Evolutionary conservation across 2,797 vertebrate species (phyloP), one percentile per base, ranked within the genome.

Genomic region (Stomatorhinus walkeri): DNA sequence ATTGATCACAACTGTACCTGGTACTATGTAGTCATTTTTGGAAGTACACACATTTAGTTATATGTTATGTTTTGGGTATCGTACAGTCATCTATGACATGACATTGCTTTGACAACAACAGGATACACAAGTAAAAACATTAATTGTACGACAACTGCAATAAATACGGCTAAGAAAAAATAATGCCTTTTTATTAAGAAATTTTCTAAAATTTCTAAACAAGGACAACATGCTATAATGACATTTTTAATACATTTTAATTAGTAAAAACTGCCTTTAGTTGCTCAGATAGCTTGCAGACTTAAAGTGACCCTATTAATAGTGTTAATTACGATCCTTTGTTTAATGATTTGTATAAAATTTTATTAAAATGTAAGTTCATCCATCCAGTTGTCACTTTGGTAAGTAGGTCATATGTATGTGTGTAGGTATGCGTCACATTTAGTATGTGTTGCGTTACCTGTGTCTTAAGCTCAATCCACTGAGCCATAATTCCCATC

Each of bases 321-420:
- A 81, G 36, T 46, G 10, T 81, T 81, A 43, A 46, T 46, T 81
- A 22, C n/a, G 16, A 46, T 22, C 76, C 19, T 22, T 46, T 81
- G 76, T 81, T 46, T 81, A 81, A 81, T n/a, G 40, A 81, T n/a
- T 81, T 22, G 40, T 22, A n/a, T 81, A 81, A 81, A 81, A n/a
- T 81, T 22, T 81, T 19, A 43, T 46, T 81, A 22, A 43, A 81
- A 6, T 79, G 32, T 43, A 79, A 79, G 6, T 81, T 81, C 68
- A 76, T 76, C 12, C 76, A 81, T 22, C 6, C 32, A 46, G 40
- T 81, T 81, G 16, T 46, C 40, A 43, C 76, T 19, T 46, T 22
- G 76, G 76, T 81, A 81, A 81, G 76, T 81, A 76, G 16, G 76
- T 81, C 8, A n/a, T 81, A 81, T 81, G 19, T 81, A 46, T 19